A percentile compares a stretch with the other conserved stretches of the same genome.
Evolutionary conservation across 2,113 vertebrate genomes (phyloP).

Genomic region (Lontra canadensis): DNA sequence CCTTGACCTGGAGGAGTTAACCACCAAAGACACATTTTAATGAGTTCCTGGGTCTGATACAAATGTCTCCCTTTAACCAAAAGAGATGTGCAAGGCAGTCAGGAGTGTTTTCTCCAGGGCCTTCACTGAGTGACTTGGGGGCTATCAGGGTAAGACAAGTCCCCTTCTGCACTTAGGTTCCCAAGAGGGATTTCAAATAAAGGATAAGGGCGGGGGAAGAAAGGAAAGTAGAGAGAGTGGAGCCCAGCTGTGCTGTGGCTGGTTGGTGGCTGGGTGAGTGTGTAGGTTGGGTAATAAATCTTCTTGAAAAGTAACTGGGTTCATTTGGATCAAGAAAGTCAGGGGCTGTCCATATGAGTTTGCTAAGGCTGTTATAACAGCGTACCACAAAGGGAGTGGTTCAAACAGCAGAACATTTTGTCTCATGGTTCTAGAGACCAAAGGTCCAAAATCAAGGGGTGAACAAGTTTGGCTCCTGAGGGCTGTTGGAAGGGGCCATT

Average conservation of each 20-base stretch:
- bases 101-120: neutral
- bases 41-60: neutral
- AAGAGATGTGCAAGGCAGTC: neutral
- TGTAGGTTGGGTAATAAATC: neutral
- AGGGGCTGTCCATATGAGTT: neutral
- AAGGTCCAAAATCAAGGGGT: neutral
- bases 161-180: neutral
- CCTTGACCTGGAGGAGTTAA: neutral
- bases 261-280: neutral
- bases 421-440: neutral
- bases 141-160: neutral
- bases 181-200: neutral
- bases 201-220: neutral
- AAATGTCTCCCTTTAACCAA: neutral
- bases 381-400: neutral
- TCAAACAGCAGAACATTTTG: neutral
- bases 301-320: neutral
- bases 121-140: neutral
- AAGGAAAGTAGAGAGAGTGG: neutral
- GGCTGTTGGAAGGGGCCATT: neutral
- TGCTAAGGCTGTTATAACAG: neutral
- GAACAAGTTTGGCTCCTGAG: neutral
- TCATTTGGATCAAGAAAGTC: neutral
- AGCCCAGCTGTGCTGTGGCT: neutral
- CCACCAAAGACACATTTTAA: neutral